Evolutionary conservation across 1,140 invertebrate species (phyloP).

Genomic region (Diabrotica virgifera): DNA sequence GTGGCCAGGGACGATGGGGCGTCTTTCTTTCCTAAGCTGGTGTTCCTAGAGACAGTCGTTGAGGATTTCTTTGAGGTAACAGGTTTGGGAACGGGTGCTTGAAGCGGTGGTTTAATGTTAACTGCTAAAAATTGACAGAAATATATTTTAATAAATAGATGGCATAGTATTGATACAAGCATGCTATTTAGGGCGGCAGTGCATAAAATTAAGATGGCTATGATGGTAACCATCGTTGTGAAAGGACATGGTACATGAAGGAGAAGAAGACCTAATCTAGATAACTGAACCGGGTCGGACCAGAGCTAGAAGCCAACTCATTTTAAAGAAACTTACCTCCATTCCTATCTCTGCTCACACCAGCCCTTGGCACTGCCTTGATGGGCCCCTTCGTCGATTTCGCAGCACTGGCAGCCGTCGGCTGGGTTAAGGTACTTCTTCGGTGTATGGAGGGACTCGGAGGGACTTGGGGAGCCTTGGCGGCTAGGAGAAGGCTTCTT

Average conservation of each 20-base stretch:
- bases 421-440: slow-evolving; percentile 44
- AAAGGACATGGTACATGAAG: too few relatives aligned
- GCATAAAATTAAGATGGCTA: too few relatives aligned
- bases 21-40: slow-evolving; percentile 30
- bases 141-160: slow-evolving; percentile 8
- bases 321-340: too few relatives aligned
- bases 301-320: too few relatives aligned
- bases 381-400: slow-evolving; percentile 29
- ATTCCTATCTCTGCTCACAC: slow-evolving; percentile 1
- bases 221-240: too few relatives aligned
- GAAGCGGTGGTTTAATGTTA: slow-evolving; percentile 8
- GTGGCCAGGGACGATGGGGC: slow-evolving; percentile 14
- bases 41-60: slow-evolving; percentile 27
- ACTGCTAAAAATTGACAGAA: not conserved
- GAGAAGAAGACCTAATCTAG: too few relatives aligned
- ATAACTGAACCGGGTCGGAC: too few relatives aligned
- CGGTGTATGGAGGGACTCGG: slow-evolving; percentile 43
- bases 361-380: slow-evolving; percentile 23
- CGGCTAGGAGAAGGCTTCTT: slow-evolving; percentile 43
- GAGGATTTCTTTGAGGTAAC: slow-evolving; percentile 20
- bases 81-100: slow-evolving; percentile 7
- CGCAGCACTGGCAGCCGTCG: slow-evolving; percentile 45
- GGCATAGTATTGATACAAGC: too few relatives aligned
- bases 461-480: slow-evolving; percentile 47
- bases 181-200: too few relatives aligned